Evolutionary conservation across 2,797 vertebrate species (phyloP).

Genomic region (Discoglossus pictus): DNA sequence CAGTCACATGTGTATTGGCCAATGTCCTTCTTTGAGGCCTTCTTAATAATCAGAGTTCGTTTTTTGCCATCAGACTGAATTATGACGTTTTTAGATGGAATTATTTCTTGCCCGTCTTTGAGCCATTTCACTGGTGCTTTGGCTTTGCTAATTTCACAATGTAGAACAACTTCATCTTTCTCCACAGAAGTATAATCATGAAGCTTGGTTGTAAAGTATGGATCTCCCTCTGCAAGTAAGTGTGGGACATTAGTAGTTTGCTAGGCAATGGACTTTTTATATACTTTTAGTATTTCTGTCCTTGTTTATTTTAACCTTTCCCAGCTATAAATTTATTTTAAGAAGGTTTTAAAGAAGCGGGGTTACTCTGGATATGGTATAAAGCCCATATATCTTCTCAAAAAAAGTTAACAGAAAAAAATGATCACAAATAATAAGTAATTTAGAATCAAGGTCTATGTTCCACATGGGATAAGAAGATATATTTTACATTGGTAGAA

Average conservation of each 20-base stretch:
- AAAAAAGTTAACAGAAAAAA: too few relatives aligned
- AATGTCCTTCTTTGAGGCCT: conserved; percentile 87
- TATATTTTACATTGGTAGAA: too few relatives aligned
- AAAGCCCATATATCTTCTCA: too few relatives aligned
- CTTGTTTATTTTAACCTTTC: too few relatives aligned
- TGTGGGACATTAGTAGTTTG: conserved; percentile 2
- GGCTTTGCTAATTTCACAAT: conserved; percentile 93
- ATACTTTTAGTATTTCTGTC: too few relatives aligned
- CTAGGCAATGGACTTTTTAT: too few relatives aligned
- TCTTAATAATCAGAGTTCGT: conserved; percentile 86
- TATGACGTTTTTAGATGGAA: conserved; percentile 84
- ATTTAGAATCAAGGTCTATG: too few relatives aligned
- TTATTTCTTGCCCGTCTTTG: conserved; percentile 89
- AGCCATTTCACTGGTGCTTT: conserved; percentile 92
- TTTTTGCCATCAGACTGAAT: conserved; percentile 88
- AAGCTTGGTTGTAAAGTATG: conserved; percentile 92
- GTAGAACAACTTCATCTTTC: conserved; percentile 89
- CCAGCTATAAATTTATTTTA: too few relatives aligned
- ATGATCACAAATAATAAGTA: too few relatives aligned
- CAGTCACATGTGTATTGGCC: conserved; percentile 93
- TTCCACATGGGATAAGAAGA: too few relatives aligned
- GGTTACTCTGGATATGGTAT: too few relatives aligned
- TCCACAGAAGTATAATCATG: conserved; percentile 94
- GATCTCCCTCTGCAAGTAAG: conserved; percentile 85
- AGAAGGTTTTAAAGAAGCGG: too few relatives aligned